Conservation (phyloP, 2,113 vertebrate species). For the Rhombomys opimus region DNA sequence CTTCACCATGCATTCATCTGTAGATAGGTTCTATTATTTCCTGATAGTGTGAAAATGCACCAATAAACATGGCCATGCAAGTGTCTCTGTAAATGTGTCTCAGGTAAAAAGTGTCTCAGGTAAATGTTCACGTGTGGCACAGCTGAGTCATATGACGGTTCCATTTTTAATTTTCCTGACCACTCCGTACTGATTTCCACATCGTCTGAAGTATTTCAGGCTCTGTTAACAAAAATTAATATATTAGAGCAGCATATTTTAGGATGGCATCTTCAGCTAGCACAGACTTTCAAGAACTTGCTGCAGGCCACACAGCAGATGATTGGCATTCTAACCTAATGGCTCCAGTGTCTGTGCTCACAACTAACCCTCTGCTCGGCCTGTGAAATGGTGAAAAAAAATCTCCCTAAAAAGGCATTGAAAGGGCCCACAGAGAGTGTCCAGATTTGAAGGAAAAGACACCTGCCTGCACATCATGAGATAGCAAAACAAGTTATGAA, state of each 20-base stretch:
- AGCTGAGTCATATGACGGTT: too few relatives aligned
- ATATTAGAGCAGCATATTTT: not conserved
- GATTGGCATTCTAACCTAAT: not conserved
- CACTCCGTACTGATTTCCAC: not conserved
- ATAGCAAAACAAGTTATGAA: conserved; percentile 21
- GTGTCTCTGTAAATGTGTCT: too few relatives aligned
- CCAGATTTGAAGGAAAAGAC: not conserved
- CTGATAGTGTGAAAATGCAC: not conserved
- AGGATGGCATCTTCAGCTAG: not conserved
- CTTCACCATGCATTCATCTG: not conserved
- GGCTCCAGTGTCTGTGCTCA: not conserved
- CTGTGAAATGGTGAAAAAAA: not conserved
- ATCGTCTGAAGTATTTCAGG: not conserved
- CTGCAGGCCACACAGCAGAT: not conserved
- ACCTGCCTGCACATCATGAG: not conserved
- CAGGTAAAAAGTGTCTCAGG: not conserved
- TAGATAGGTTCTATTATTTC: not conserved
- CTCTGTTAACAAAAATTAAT: not conserved
- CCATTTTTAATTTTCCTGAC: not conserved
- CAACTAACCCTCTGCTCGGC: not conserved
- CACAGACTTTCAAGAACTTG: conserved; percentile 7
- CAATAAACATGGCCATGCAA: not conserved
- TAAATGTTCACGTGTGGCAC: not conserved
- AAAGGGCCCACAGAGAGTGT: not conserved
- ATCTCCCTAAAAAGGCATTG: not conserved